Conservation (phyloP, 2,113 vertebrate genomes). For the Gila orcuttii region DNA sequence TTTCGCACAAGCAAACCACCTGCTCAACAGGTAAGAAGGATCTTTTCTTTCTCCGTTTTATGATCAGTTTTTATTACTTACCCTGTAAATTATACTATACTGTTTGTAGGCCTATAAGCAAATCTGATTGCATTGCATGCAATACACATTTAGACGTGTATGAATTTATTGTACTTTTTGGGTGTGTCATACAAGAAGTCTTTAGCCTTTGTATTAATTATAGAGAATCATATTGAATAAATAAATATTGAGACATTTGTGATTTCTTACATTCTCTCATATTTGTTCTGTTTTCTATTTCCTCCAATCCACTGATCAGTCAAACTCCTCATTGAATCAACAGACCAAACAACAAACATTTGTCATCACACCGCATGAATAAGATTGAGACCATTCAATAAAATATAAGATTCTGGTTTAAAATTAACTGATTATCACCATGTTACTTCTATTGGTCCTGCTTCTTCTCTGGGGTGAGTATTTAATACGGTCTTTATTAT, state of each 20-base stretch:
- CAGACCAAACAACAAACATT: background rate
- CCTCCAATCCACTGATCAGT: background rate
- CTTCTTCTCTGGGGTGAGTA: constrained; percentile 3
- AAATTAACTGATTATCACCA: background rate
- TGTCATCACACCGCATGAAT: background rate
- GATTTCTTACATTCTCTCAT: background rate
- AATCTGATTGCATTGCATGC: background rate
- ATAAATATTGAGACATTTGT: background rate
- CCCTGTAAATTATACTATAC: background rate
- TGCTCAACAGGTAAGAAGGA: background rate
- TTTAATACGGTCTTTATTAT: background rate
- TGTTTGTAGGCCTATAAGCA: background rate
- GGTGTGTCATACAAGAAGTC: background rate
- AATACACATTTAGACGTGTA: background rate
- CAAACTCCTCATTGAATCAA: background rate
- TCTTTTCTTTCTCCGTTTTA: background rate
- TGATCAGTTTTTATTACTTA: background rate
- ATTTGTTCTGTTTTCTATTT: background rate
- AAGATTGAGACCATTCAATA: background rate
- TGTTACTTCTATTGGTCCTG: background rate
- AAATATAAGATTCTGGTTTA: background rate
- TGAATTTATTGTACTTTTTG: background rate
- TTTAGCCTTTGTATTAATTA: background rate
- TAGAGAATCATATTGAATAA: background rate
- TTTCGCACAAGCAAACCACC: background rate